Conservation (phyloP, 2,797 vertebrate genomes). For the Sebastes flavidus region DNA sequence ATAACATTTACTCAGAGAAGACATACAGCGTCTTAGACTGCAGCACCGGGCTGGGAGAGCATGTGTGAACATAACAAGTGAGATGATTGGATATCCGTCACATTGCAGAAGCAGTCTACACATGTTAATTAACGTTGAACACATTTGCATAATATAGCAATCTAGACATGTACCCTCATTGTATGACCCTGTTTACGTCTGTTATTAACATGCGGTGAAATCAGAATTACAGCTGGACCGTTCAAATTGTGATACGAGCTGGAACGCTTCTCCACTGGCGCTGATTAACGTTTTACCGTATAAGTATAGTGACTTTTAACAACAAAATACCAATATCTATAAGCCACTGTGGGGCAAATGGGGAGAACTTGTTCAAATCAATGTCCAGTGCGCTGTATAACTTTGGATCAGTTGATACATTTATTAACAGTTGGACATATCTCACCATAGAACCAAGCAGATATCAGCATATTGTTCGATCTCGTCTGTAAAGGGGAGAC, state of each 20-base stretch:
- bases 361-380: too few relatives aligned
- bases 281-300: too few relatives aligned
- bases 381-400: too few relatives aligned
- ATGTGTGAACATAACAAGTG: slow-evolving; percentile 19
- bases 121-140: slow-evolving; percentile 36
- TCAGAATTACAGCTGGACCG: not conserved
- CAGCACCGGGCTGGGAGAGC: not conserved
- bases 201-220: not conserved
- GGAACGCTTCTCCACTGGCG: not conserved
- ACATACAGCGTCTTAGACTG: not conserved
- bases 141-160: slow-evolving; percentile 19
- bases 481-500: too few relatives aligned
- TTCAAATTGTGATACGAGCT: not conserved
- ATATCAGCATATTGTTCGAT: too few relatives aligned
- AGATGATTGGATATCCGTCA: slow-evolving; percentile 39
- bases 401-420: too few relatives aligned
- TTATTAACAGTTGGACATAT: too few relatives aligned
- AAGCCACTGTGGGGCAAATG: rapidly evolving
- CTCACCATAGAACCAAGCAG: too few relatives aligned
- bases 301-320: not conserved
- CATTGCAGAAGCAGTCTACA: not conserved
- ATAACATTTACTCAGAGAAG: slow-evolving; percentile 49
- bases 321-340: too few relatives aligned
- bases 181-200: not conserved
- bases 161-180: slow-evolving; percentile 13